phyloP scores from a whole-genome alignment of 2,113 vertebrate species.

The Notothenia coriiceps region DNA sequence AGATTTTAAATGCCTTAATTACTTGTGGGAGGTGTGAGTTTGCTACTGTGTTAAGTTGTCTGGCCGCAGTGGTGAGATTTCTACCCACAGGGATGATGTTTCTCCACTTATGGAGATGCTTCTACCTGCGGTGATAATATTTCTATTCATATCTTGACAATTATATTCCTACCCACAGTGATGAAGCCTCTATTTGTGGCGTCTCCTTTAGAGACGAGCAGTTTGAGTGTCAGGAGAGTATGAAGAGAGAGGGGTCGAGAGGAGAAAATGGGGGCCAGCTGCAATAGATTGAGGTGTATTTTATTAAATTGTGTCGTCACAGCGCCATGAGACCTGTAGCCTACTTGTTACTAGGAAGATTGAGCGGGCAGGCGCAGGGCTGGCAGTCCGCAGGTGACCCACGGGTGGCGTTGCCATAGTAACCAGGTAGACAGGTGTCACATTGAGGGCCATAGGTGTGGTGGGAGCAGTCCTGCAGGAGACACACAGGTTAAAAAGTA shows the following conservation, averaged over 20 bases:
- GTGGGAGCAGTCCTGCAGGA: constrained; percentile 69
- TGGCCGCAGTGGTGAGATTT: constrained; percentile 45
- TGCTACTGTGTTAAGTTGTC: constrained; percentile 39
- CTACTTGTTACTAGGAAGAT: constrained; percentile 78
- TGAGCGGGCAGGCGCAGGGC: constrained; percentile 75
- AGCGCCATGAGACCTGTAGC: constrained; percentile 42
- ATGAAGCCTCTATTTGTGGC: constrained; percentile 11
- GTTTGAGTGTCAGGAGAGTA: neutral
- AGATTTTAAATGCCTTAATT: constrained; percentile 39
- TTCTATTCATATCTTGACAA: constrained; percentile 46
- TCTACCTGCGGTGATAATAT: constrained; percentile 53
- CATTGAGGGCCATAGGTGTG: constrained; percentile 68
- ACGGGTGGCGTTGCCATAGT: constrained; percentile 72
- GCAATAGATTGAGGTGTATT: constrained; percentile 37
- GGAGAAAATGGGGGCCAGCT: constrained; percentile 32
- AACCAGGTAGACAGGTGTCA: constrained; percentile 73
- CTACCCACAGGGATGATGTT: constrained; percentile 47
- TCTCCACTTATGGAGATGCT: constrained; percentile 15
- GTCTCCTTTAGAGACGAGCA: neutral
- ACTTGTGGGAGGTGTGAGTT: constrained; percentile 18
- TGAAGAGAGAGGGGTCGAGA: neutral
- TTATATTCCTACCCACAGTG: constrained; percentile 27
- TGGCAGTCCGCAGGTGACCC: constrained; percentile 73
- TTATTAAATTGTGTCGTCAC: constrained; percentile 49
- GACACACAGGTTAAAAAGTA: constrained; percentile 9